Conservation (phyloP, 2,888 invertebrate species). For the Tyria jacobaeae region DNA sequence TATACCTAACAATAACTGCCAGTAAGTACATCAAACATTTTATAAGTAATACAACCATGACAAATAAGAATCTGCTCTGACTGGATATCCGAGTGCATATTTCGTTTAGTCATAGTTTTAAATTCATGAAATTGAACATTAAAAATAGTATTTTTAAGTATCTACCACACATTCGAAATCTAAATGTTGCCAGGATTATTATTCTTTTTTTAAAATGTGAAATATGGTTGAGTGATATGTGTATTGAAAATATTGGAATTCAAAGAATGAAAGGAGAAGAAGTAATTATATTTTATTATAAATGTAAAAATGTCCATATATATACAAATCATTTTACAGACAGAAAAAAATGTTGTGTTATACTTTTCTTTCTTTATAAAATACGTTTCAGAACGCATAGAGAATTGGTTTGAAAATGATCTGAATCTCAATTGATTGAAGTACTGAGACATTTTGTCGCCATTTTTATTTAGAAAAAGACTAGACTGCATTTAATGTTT, state of each 20-base stretch:
- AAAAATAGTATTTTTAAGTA: neutral
- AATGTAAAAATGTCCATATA: too few relatives aligned
- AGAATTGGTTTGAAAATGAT: constrained; percentile 31
- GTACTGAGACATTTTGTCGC: constrained; percentile 36
- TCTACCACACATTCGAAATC: neutral
- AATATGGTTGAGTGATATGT: neutral
- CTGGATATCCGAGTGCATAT: too few relatives aligned
- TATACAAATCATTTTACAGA: too few relatives aligned
- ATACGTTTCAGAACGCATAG: neutral
- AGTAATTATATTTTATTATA: too few relatives aligned
- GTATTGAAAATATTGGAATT: neutral
- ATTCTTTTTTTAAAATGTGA: neutral
- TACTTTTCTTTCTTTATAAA: neutral
- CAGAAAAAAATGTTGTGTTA: too few relatives aligned
- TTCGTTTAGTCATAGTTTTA: too few relatives aligned
- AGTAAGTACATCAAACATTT: too few relatives aligned
- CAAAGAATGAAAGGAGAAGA: too few relatives aligned
- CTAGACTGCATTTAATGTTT: constrained; percentile 68
- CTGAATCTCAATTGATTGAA: constrained; percentile 52
- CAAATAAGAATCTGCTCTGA: too few relatives aligned
- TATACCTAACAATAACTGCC: too few relatives aligned
- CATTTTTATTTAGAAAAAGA: constrained; percentile 59
- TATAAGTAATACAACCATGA: too few relatives aligned
- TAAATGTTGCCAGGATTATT: neutral
- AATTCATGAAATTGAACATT: neutral